These are phyloP conservation scores for Drepana falcataria DNA, from an alignment of 2,888 invertebrate species.

Conservation along the genomic window DNA sequence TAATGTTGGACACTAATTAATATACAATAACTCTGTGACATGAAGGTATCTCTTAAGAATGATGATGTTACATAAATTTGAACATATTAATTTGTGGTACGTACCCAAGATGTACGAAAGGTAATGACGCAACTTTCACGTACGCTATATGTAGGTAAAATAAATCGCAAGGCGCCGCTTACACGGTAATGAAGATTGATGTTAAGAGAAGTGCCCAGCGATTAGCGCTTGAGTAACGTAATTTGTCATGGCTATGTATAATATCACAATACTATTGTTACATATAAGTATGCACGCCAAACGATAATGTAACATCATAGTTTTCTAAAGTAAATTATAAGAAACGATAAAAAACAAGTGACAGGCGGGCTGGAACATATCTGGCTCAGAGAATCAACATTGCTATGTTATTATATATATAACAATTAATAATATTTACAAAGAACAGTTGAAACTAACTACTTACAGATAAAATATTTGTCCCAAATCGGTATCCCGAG, in stretches of 20 bases:
- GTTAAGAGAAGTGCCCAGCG: conserved; percentile 45
- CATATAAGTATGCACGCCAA: not conserved
- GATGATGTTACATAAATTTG: not conserved
- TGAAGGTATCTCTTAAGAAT: not conserved
- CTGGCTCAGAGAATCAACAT: no score
- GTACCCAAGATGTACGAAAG: conserved; percentile 32
- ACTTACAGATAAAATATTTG: no score
- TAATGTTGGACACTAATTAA: not conserved
- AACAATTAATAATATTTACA: no score
- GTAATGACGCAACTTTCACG: conserved; percentile 71
- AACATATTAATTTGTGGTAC: not conserved
- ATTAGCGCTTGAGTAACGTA: conserved; percentile 42
- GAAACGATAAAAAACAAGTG: no score
- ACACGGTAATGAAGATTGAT: conserved; percentile 74
- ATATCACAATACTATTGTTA: conserved; percentile 12
- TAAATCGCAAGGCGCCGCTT: conserved; percentile 61
- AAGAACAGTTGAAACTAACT: no score
- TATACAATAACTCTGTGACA: not conserved
- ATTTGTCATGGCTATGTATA: conserved; percentile 32
- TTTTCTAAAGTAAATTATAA: no score
- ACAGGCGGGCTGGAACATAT: no score
- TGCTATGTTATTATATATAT: no score
- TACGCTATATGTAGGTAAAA: conserved; percentile 49
- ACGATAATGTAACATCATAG: not conserved
- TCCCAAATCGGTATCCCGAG: no score